phyloP scores from a whole-genome alignment of 2,113 vertebrate genomes.

The Eulemur macaco region DNA sequence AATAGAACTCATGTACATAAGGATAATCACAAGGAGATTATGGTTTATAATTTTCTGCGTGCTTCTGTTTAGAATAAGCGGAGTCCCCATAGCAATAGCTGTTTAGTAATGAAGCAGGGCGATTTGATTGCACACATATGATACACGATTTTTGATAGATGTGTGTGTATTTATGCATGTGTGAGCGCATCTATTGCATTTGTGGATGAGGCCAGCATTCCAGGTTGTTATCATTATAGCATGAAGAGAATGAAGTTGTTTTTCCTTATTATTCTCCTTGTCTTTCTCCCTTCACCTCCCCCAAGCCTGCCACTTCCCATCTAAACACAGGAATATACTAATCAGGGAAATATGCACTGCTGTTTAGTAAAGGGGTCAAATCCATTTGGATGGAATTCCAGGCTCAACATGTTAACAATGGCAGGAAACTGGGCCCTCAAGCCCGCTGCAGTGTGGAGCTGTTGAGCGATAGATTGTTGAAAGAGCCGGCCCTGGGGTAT shows the following conservation, averaged over 20 bases:
- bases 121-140: neutral
- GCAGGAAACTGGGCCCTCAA: slow-evolving; percentile 83
- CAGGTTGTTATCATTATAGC: neutral
- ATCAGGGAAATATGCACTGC: slow-evolving; percentile 82
- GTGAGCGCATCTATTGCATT: neutral
- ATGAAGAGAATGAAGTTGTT: neutral
- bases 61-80: neutral
- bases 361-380: slow-evolving; percentile 84
- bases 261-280: slow-evolving; percentile 53
- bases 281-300: slow-evolving; percentile 55
- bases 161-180: neutral
- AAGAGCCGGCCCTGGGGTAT: slow-evolving; percentile 59
- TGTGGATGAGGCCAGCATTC: slow-evolving; percentile 20
- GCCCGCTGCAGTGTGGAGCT: slow-evolving; percentile 43
- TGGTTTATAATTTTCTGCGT: neutral
- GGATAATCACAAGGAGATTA: neutral
- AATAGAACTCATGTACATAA: neutral
- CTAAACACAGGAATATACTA: slow-evolving; percentile 83
- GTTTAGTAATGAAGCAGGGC: neutral
- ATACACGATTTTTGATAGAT: neutral
- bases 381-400: slow-evolving; percentile 87
- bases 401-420: slow-evolving; percentile 81
- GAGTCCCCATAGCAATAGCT: neutral
- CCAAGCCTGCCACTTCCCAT: slow-evolving; percentile 44
- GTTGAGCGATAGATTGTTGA: slow-evolving; percentile 73